Percentiles rank a stretch among this genome's conserved stretches.
Conservation (phyloP, 2,113 vertebrate genomes). For the Vidua chalybeata region DNA sequence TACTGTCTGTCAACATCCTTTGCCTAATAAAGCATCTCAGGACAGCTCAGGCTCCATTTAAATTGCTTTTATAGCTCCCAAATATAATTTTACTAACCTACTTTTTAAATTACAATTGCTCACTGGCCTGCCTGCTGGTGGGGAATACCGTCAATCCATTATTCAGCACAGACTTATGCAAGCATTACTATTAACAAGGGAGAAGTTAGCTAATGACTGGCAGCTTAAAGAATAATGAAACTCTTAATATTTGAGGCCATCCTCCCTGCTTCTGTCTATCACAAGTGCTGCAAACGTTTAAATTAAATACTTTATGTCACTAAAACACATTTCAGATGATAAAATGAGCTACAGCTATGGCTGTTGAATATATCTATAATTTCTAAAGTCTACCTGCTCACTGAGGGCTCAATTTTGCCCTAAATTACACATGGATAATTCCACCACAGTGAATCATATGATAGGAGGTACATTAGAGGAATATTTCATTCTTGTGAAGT, state of each 20-base stretch:
- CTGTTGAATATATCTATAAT: neutral
- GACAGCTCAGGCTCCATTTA: neutral
- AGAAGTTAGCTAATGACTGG: constrained; percentile 31
- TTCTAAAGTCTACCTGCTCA: neutral
- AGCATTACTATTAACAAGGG: constrained; percentile 19
- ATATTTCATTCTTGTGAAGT: neutral
- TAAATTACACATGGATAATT: neutral
- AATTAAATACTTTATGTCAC: neutral
- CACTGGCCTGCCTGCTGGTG: neutral
- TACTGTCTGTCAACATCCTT: neutral
- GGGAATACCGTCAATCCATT: neutral
- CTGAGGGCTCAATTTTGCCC: neutral
- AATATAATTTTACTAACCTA: neutral
- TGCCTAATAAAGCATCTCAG: neutral
- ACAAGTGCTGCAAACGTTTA: neutral
- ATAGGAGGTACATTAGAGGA: neutral
- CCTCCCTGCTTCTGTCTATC: neutral
- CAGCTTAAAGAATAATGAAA: constrained; percentile 19
- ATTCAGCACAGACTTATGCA: neutral
- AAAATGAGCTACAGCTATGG: neutral
- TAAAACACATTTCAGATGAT: neutral
- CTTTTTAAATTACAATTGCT: neutral
- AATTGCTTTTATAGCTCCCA: neutral
- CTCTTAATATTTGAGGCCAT: constrained; percentile 23
- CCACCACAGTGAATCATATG: neutral